These are phyloP conservation scores for Eriocheir sinensis DNA, from an alignment of 1,140 invertebrate genomes.

Conservation along the genomic window DNA sequence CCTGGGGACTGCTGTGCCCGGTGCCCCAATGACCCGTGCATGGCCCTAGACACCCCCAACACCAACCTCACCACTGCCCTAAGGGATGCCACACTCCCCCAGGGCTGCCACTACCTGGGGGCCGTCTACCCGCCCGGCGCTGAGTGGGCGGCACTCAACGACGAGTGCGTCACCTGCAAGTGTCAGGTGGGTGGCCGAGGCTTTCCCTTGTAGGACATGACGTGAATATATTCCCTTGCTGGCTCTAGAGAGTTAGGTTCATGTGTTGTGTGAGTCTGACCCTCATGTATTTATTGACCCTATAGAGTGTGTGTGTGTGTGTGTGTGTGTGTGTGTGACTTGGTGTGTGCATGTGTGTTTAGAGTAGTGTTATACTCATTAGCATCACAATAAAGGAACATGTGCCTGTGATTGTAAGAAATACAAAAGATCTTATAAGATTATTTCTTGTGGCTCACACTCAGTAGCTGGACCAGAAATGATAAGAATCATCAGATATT, in stretches of 20 bases:
- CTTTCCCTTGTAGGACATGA: neutral
- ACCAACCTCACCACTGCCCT: slow-evolving; percentile 78
- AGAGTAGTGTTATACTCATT: neutral
- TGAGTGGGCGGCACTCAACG: slow-evolving; percentile 85
- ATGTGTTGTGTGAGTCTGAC: neutral
- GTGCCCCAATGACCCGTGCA: slow-evolving; percentile 85
- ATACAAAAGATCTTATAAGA: no score
- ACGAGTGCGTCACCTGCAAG: slow-evolving; percentile 89
- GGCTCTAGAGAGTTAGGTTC: neutral
- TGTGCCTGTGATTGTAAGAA: neutral
- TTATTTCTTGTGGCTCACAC: no score
- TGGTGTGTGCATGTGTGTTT: slow-evolving; percentile 30
- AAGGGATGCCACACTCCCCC: slow-evolving; percentile 67
- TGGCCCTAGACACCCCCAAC: slow-evolving; percentile 71
- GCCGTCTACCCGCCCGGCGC: slow-evolving; percentile 85
- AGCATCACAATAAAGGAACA: neutral
- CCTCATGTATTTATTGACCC: neutral
- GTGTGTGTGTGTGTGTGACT: no score
- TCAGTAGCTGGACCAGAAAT: no score
- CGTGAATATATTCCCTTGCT: neutral
- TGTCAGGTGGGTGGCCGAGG: slow-evolving; percentile 87
- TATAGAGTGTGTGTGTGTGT: neutral
- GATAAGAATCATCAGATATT: no score
- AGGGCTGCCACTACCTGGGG: slow-evolving; percentile 85
- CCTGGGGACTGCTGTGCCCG: slow-evolving; percentile 88